phyloP scores from a whole-genome alignment of 2,113 vertebrate genomes.

The Oncorhynchus clarkii region DNA sequence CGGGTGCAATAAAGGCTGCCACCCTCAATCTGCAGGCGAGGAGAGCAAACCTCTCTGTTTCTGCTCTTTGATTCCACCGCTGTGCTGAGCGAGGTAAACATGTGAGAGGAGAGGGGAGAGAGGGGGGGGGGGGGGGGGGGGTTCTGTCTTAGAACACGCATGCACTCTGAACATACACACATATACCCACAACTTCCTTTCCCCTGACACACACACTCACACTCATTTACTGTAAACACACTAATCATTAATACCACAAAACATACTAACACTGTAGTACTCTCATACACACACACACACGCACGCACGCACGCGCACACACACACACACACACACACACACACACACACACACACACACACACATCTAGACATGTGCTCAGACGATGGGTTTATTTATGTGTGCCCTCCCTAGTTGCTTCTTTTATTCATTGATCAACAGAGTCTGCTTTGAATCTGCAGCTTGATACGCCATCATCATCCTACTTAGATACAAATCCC shows the following conservation, averaged over 20 bases:
- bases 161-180: constrained; percentile 11
- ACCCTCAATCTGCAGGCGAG: constrained; percentile 44
- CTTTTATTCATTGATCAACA: constrained; percentile 26
- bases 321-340: constrained; percentile 28
- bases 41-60: constrained; percentile 50
- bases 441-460: constrained; percentile 28
- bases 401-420: constrained; percentile 19
- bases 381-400: constrained; percentile 23
- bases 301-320: constrained; percentile 27
- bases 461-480: constrained; percentile 26
- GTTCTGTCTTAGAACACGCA: constrained; percentile 26
- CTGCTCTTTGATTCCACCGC: constrained; percentile 60
- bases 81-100: constrained; percentile 49
- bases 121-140: constrained; percentile 8
- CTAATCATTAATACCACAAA: too few species aligned
- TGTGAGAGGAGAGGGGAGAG: constrained; percentile 28
- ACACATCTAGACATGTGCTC: background rate
- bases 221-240: background rate
- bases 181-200: background rate
- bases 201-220: constrained; percentile 21
- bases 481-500: constrained; percentile 14
- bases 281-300: background rate
- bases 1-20: constrained; percentile 40
- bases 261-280: background rate
- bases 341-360: constrained; percentile 29